Percentiles rank a stretch among this genome's conserved stretches.
Evolutionary conservation across 2,113 vertebrate species (phyloP).

Genomic region (Etia nguti): DNA sequence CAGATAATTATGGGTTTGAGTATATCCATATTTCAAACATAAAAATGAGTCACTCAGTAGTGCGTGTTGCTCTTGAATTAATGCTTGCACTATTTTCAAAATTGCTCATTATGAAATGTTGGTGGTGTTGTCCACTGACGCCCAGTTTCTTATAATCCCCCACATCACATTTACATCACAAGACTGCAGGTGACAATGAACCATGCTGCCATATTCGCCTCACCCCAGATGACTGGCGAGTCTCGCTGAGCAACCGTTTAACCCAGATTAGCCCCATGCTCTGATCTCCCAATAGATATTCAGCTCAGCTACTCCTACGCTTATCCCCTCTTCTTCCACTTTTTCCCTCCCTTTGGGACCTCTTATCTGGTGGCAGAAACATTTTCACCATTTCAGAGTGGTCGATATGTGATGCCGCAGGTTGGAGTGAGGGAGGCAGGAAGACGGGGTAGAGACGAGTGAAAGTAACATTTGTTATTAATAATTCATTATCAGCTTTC

Average conservation of each 20-base stretch:
- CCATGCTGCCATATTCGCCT: not conserved
- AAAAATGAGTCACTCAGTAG: not conserved
- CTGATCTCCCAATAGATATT: slow-evolving; percentile 63
- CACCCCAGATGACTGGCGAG: slow-evolving; percentile 14
- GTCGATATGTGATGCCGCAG: not conserved
- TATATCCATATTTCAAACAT: not conserved
- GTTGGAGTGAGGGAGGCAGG: not conserved
- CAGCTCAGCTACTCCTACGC: slow-evolving; percentile 41
- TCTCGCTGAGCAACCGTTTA: slow-evolving; percentile 45
- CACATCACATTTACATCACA: not conserved
- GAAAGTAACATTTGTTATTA: slow-evolving; percentile 19
- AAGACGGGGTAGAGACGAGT: not conserved
- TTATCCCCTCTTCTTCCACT: slow-evolving; percentile 26
- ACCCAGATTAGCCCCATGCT: slow-evolving; percentile 52
- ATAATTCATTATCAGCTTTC: slow-evolving; percentile 39
- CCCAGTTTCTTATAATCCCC: not conserved
- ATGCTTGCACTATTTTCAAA: not conserved
- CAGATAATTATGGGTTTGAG: not conserved
- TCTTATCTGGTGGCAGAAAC: slow-evolving; percentile 39
- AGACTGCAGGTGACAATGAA: not conserved
- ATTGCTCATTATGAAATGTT: not conserved
- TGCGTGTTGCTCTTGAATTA: not conserved
- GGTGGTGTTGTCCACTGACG: not conserved
- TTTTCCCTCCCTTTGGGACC: slow-evolving; percentile 10
- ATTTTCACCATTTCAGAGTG: slow-evolving; percentile 24